These are phyloP conservation scores for Drosophila engyochracea DNA, from an alignment of 2,888 invertebrate species.

Conservation along the genomic window DNA sequence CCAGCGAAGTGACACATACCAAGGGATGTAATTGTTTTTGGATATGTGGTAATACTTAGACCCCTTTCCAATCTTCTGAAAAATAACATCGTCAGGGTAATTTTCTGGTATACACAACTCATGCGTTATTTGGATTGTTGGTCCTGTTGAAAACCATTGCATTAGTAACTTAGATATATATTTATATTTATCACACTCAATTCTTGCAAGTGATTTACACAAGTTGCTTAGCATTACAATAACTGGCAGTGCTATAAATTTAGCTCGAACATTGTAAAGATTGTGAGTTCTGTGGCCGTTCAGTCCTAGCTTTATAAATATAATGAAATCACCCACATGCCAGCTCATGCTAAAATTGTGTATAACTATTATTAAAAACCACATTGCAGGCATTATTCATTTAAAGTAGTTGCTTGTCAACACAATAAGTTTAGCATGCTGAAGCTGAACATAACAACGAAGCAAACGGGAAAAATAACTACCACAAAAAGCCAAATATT, in stretches of 20 bases:
- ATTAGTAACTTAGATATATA: not conserved
- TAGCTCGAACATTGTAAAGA: too few relatives aligned
- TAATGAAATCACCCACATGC: too few relatives aligned
- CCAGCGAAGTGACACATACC: slow-evolving; percentile 23
- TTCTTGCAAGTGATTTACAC: not conserved
- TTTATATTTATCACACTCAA: not conserved
- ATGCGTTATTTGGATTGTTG: not conserved
- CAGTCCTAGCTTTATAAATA: too few relatives aligned
- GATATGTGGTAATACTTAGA: slow-evolving; percentile 16
- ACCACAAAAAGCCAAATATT: not conserved
- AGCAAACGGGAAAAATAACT: not conserved
- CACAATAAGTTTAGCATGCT: not conserved
- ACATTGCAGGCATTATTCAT: slow-evolving; percentile 8
- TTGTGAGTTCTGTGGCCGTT: too few relatives aligned
- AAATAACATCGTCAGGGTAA: not conserved
- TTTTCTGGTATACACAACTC: not conserved
- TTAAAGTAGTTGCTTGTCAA: not conserved
- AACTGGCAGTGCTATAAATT: not conserved
- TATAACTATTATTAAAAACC: not conserved
- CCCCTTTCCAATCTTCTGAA: slow-evolving; percentile 1
- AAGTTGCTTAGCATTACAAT: not conserved
- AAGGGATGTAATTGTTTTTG: not conserved
- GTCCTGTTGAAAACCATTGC: not conserved
- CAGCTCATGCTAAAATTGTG: not conserved
- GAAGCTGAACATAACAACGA: not conserved